Evolutionary conservation across 2,888 invertebrate species (phyloP), one percentile per base, ranked within the genome.

Genomic region (Tyria jacobaeae): DNA sequence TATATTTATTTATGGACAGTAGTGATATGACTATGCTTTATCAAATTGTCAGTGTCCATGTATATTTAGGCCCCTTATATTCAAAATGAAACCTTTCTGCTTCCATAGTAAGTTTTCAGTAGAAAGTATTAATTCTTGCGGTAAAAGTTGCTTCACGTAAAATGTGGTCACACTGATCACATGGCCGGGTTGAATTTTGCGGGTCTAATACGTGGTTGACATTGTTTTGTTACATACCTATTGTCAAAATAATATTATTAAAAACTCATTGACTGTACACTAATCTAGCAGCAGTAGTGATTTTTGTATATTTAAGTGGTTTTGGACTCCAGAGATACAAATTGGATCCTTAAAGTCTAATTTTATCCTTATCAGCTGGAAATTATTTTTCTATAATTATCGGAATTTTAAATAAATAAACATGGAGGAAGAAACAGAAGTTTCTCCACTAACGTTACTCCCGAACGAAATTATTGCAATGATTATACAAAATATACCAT

Each of bases 401-500:
- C 14, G 1, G 4, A 44, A 31, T 17, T 17, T 10, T 17, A 51
- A 31, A 17, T 10, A 12, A 25, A 25, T 34, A n/a, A 35, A 5
- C 24, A 62, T 65, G 65, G 65, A 62, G 15, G 55, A 68, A 37
- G 57, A 54, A 15, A 52, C 27, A 41, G 58, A 64, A 35, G 37
- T 31, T 21, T 24, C 25, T 2, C 41, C 25, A 24, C 82, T 88
- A 61, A 56, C 64, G 44, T 66, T 60, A 27, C 72, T 89, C 58
- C 89, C 89, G 1, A 79, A 83, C 66, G 89, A 89, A 82, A 65
- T 90, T 58, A 73, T 90, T 37, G 31, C 74, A 24, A 60, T 84
- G 48, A 84, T 89, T 64, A 70, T 90, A 47, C 60, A 75, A 65
- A 70, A 79, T 54, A 78, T 67, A 58, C 66, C 81, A 41, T 73